Evolutionary conservation across 2,113 vertebrate species (phyloP).

Genomic region (Lophius piscatorius): DNA sequence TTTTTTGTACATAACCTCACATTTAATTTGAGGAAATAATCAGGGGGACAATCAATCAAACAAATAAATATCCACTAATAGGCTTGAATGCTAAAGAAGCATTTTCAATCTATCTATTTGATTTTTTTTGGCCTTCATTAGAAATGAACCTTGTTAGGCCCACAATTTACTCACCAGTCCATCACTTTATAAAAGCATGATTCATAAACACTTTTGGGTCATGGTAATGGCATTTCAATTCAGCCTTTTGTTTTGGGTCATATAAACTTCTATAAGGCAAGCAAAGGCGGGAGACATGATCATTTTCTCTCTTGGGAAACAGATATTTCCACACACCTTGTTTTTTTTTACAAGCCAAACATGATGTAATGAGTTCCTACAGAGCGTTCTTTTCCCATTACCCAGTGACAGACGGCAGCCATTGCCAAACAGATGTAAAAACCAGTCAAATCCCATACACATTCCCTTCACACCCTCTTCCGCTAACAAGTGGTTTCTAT

Average conservation of each 20-base stretch:
- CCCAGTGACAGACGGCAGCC: slow-evolving; percentile 53
- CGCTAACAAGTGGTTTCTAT: slow-evolving; percentile 67
- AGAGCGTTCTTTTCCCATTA: slow-evolving; percentile 61
- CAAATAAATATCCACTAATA: too few species aligned
- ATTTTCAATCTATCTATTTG: too few species aligned
- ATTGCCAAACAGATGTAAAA: slow-evolving; percentile 73
- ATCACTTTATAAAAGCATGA: slow-evolving; percentile 9
- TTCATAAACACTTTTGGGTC: slow-evolving; percentile 10
- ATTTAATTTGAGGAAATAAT: too few species aligned
- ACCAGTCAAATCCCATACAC: slow-evolving; percentile 54
- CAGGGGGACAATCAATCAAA: too few species aligned
- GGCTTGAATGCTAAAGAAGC: too few species aligned
- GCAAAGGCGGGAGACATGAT: slow-evolving; percentile 25
- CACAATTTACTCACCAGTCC: slow-evolving; percentile 13
- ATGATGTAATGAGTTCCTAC: slow-evolving; percentile 61
- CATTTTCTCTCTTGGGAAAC: slow-evolving; percentile 44
- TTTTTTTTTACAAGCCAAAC: slow-evolving; percentile 49
- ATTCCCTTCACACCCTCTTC: slow-evolving; percentile 56
- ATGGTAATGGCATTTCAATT: background rate
- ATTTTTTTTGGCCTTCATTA: slow-evolving; percentile 12
- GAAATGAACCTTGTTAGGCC: background rate
- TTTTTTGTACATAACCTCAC: too few species aligned
- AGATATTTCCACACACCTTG: slow-evolving; percentile 49
- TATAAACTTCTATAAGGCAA: slow-evolving; percentile 29
- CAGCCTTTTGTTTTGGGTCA: slow-evolving; percentile 28